A percentile compares a stretch with the other conserved stretches of the same genome.
phyloP scores from a whole-genome alignment of 2,888 invertebrate genomes.

The Pasiphila rectangulata region DNA sequence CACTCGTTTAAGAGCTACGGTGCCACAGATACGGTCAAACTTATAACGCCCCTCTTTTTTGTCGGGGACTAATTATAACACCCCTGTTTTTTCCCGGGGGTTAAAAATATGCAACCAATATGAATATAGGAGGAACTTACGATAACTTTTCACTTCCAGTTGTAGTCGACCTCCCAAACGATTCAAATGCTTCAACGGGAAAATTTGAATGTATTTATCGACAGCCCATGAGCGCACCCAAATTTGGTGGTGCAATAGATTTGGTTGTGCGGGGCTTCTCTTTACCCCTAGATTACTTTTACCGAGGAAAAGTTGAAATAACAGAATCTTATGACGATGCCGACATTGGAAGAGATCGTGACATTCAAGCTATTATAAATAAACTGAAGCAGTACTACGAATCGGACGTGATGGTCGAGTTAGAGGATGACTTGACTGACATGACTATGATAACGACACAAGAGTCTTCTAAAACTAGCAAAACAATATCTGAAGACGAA shows the following conservation, averaged over 20 bases:
- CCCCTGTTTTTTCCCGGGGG: too few species aligned
- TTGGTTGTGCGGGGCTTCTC: conserved; percentile 51
- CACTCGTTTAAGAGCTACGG: too few species aligned
- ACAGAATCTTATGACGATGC: conserved; percentile 42
- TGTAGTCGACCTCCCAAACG: conserved; percentile 68
- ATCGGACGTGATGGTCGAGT: conserved; percentile 47
- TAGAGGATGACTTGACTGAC: conserved; percentile 37
- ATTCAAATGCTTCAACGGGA: conserved; percentile 76
- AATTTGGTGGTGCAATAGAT: conserved; percentile 48
- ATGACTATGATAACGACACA: conserved; percentile 21
- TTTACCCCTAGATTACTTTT: conserved; percentile 61
- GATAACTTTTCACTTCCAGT: conserved; percentile 64
- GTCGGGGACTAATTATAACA: too few species aligned
- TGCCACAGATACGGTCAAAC: too few species aligned
- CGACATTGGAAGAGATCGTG: conserved; percentile 45
- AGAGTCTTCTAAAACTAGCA: conserved; percentile 34
- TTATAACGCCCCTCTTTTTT: too few species aligned
- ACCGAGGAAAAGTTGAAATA: conserved; percentile 51
- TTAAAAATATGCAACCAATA: too few species aligned
- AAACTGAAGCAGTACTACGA: conserved; percentile 50
- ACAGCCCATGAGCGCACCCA: conserved; percentile 58
- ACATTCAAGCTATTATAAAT: conserved; percentile 44
- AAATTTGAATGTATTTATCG: conserved; percentile 80
- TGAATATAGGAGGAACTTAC: too few species aligned
- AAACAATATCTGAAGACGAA: conserved; percentile 43